Evolutionary conservation across 2,888 invertebrate genomes (phyloP).

Genomic region (Apoderus coryli): DNA sequence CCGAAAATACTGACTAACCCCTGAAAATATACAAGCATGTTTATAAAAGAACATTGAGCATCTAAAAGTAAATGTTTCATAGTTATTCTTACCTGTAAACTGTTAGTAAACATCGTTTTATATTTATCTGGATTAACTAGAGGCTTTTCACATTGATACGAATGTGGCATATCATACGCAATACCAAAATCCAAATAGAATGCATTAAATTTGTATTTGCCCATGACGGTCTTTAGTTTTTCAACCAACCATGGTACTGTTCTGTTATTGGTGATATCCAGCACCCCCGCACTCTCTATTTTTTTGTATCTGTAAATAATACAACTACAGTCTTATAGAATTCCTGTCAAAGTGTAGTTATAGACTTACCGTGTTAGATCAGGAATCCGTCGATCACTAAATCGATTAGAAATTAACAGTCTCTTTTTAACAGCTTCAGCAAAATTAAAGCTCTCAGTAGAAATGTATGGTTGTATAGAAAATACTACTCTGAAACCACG

Average conservation of each 20-base stretch:
- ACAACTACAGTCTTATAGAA: not conserved
- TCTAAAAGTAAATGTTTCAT: no score
- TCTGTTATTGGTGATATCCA: conserved; percentile 75
- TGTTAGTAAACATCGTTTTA: conserved; percentile 54
- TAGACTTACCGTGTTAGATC: conserved; percentile 48
- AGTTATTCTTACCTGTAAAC: conserved; percentile 37
- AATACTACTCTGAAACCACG: conserved; percentile 78
- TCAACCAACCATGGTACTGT: conserved; percentile 64
- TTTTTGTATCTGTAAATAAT: conserved; percentile 50
- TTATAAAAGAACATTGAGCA: no score
- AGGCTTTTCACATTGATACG: conserved; percentile 61
- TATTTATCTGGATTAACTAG: conserved; percentile 72
- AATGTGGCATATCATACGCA: conserved; percentile 74
- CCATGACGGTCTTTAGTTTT: conserved; percentile 54
- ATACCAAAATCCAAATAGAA: conserved; percentile 73
- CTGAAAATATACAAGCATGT: no score
- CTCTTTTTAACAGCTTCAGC: conserved; percentile 61
- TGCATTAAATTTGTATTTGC: conserved; percentile 66
- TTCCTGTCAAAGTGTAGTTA: not conserved
- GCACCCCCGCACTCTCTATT: conserved; percentile 62
- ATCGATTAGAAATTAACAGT: conserved; percentile 65
- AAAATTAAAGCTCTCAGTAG: conserved; percentile 72
- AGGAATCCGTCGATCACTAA: conserved; percentile 64
- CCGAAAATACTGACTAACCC: no score
- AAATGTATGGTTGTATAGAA: conserved; percentile 82